A percentile compares a stretch with the other conserved stretches of the same genome.
These are phyloP conservation scores for Athene cunicularia DNA, from an alignment of 2,113 vertebrate genomes.

Conservation along the genomic window DNA sequence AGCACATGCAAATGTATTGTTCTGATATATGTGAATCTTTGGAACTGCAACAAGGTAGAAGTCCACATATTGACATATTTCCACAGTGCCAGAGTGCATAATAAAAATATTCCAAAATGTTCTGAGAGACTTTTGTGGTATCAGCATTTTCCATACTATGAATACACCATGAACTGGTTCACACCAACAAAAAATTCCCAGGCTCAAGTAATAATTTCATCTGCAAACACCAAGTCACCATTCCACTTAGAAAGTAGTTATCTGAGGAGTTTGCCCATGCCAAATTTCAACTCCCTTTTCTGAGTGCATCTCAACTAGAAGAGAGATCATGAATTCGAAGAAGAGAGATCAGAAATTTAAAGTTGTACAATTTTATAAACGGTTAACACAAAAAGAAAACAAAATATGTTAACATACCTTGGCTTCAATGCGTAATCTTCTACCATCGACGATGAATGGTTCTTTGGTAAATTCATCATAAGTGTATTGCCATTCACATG, in stretches of 20 bases:
- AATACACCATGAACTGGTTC: neutral
- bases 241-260: neutral
- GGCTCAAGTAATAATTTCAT: neutral
- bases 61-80: neutral
- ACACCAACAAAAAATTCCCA: neutral
- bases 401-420: constrained; percentile 78
- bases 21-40: neutral
- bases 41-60: neutral
- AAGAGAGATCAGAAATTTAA: neutral
- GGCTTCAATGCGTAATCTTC: constrained; percentile 92
- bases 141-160: neutral
- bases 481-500: constrained; percentile 96
- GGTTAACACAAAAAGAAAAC: neutral
- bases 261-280: neutral
- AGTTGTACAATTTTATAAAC: neutral
- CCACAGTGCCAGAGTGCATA: neutral
- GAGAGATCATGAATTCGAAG: neutral
- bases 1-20: neutral
- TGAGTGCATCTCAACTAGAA: neutral
- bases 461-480: constrained; percentile 98
- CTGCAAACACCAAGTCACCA: neutral
- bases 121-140: neutral
- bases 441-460: constrained; percentile 87
- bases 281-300: neutral
- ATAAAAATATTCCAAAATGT: neutral